Evolutionary conservation across 2,113 vertebrate species (phyloP).

Genomic region (Clarias gariepinus): DNA sequence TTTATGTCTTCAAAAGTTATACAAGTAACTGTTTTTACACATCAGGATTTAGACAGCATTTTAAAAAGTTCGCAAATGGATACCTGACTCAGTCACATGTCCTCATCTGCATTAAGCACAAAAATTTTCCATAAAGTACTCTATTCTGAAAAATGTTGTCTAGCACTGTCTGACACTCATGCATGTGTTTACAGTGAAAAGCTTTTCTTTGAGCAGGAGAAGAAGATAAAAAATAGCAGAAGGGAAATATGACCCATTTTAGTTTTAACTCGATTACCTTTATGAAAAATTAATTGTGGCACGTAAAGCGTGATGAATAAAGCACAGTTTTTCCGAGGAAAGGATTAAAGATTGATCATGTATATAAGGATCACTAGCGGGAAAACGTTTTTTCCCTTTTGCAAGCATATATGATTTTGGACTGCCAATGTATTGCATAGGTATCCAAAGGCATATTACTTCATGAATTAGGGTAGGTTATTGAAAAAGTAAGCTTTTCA

Average conservation of each 20-base stretch:
- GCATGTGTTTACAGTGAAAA: constrained; percentile 24
- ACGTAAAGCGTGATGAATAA: constrained; percentile 47
- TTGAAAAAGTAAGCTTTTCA: too few relatives aligned
- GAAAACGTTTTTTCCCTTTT: constrained; percentile 24
- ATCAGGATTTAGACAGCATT: not conserved
- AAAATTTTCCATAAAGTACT: not conserved
- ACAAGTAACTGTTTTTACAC: not conserved
- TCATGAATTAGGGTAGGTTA: too few relatives aligned
- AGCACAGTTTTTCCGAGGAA: constrained; percentile 54
- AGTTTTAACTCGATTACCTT: constrained; percentile 71
- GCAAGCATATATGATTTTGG: not conserved
- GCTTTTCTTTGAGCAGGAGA: constrained; percentile 29
- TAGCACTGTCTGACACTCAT: constrained; percentile 60
- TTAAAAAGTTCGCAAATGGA: not conserved
- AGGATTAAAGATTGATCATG: constrained; percentile 69
- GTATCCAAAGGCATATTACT: not conserved
- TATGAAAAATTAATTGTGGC: constrained; percentile 69
- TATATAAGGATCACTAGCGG: constrained; percentile 55
- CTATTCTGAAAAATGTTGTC: constrained; percentile 45
- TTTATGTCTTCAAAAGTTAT: not conserved
- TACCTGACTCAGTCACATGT: not conserved
- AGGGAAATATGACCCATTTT: constrained; percentile 53
- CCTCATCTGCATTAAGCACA: not conserved
- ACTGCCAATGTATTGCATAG: not conserved
- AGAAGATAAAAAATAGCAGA: constrained; percentile 34